Base-by-base conservation (phyloP, 1,140 invertebrate genomes). In the Bombus fervidus region DNA sequence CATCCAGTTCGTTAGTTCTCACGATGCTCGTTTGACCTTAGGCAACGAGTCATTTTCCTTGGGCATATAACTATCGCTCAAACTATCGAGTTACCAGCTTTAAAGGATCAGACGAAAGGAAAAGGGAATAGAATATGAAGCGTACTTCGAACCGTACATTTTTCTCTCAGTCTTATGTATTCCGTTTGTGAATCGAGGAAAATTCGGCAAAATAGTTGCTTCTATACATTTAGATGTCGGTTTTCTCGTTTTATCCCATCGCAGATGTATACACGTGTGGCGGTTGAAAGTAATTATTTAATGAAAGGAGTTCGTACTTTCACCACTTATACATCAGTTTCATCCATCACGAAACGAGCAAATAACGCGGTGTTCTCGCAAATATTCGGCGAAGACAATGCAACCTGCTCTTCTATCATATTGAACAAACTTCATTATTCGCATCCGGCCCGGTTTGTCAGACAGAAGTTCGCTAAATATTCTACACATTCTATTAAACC, bases 101-200 rank as follows among this genome's bases (percentile, higher is more conserved):
- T 31, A 3, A 43, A 18, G 62, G 69, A 81, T 64, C 69, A 47
- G 34, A 13, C 37, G 53, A 8, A 62, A 18, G 43, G 37, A 66
- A 81, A 85, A 81, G 71, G 78, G 78, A 81, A 85, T 85, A 39
- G 43, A 41, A 81, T 66, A 81, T 41, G 77, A 73, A 41, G 28
- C 37, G 28, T 39, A 37, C 28, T 53, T 74, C 41, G 28, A 25
- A 4, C 6, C 25, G 57, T 3, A 12, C 37, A 22, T 72, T 71
- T 43, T 73, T 10, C 31, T 53, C 10, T 0, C 10, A 25, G 41
- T 34, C n/a, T 85, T 73, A 75, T 37, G 37, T 74, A 85, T 85
- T 85, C 84, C 34, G 10, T 85, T 25, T 81, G 78, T 85, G 84
- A 53, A 80, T 57, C 59, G 28, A 4, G 34, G 37, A 68, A 66